phyloP scores from a whole-genome alignment of 2,888 invertebrate species.

The Rhagonycha lutea region DNA sequence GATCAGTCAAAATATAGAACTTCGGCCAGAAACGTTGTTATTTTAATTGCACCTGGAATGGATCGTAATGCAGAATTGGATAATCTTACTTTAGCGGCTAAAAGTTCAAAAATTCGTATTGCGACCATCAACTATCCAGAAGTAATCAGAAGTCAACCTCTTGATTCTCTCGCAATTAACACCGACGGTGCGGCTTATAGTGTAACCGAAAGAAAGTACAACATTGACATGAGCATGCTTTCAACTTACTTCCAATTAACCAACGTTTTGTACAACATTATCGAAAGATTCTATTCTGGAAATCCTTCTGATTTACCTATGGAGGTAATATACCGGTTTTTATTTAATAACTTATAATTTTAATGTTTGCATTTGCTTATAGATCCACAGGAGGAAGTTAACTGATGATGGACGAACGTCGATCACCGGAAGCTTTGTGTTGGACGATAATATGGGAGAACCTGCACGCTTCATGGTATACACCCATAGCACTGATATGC shows the following conservation, averaged over 20 bases:
- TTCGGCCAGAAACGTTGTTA: slow-evolving; percentile 59
- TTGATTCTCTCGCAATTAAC: slow-evolving; percentile 56
- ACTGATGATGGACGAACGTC: slow-evolving; percentile 57
- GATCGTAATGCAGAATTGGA: slow-evolving; percentile 52
- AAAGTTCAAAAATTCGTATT: slow-evolving; percentile 55
- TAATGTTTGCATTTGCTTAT: slow-evolving; percentile 26
- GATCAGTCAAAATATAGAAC: slow-evolving; percentile 53
- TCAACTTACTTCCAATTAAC: slow-evolving; percentile 61
- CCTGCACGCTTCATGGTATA: slow-evolving; percentile 60
- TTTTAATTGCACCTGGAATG: slow-evolving; percentile 62
- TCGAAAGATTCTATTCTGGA: slow-evolving; percentile 56
- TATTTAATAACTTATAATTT: not conserved
- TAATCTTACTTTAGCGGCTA: slow-evolving; percentile 53
- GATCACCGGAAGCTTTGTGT: slow-evolving; percentile 60
- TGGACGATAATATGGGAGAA: slow-evolving; percentile 59
- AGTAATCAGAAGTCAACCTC: slow-evolving; percentile 52
- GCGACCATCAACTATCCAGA: slow-evolving; percentile 62
- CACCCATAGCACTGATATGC: slow-evolving; percentile 59
- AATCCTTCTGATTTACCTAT: slow-evolving; percentile 55
- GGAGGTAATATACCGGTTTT: slow-evolving; percentile 47
- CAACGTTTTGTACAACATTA: slow-evolving; percentile 57
- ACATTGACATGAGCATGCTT: slow-evolving; percentile 57
- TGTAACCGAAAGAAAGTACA: slow-evolving; percentile 59
- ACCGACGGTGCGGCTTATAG: slow-evolving; percentile 58
- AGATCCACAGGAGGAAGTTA: slow-evolving; percentile 59